These are phyloP conservation scores for Pachyseris speciosa DNA, from an alignment of 64 coral and sea anemone genomes.

Conservation along the genomic window DNA sequence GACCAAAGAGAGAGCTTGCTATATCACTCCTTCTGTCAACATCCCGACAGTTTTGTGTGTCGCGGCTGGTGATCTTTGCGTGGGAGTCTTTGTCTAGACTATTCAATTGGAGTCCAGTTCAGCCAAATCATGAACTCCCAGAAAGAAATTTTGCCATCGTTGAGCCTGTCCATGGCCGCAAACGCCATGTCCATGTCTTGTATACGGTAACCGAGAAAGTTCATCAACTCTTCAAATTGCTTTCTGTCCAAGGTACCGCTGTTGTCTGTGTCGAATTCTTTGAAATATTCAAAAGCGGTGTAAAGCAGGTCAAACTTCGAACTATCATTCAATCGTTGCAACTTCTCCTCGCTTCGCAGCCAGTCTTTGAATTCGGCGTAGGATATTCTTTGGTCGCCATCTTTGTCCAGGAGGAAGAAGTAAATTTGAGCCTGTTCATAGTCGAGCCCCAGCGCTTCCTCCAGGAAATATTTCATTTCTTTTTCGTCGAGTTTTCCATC, in stretches of 20 bases:
- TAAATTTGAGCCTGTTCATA: slow-evolving; percentile 41
- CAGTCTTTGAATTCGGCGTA: slow-evolving; percentile 45
- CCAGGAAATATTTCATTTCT: slow-evolving; percentile 36
- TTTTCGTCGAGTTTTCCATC: slow-evolving; percentile 48
- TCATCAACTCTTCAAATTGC: slow-evolving; percentile 41
- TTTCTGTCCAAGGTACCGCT: slow-evolving; percentile 39
- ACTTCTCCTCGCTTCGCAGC: slow-evolving; percentile 53
- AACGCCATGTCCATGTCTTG: slow-evolving; percentile 35
- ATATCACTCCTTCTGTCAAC: background rate
- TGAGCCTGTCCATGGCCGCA: slow-evolving; percentile 36
- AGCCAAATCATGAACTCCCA: slow-evolving; percentile 68
- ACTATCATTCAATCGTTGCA: slow-evolving; percentile 8
- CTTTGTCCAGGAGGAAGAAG: slow-evolving; percentile 56
- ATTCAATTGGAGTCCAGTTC: slow-evolving; percentile 57
- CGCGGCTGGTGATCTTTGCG: background rate
- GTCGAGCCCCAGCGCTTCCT: slow-evolving; percentile 38
- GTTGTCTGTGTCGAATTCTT: slow-evolving; percentile 45
- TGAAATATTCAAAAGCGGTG: slow-evolving; percentile 45
- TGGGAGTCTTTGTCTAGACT: background rate
- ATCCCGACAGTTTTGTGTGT: background rate
- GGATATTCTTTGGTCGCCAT: slow-evolving; percentile 47
- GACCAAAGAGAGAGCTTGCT: background rate
- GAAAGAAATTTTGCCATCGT: slow-evolving; percentile 56
- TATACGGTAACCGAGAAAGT: slow-evolving; percentile 24
- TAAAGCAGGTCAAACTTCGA: slow-evolving; percentile 29